Base-by-base conservation (phyloP, 1,140 invertebrate species). In the Melitaea cinxia region DNA sequence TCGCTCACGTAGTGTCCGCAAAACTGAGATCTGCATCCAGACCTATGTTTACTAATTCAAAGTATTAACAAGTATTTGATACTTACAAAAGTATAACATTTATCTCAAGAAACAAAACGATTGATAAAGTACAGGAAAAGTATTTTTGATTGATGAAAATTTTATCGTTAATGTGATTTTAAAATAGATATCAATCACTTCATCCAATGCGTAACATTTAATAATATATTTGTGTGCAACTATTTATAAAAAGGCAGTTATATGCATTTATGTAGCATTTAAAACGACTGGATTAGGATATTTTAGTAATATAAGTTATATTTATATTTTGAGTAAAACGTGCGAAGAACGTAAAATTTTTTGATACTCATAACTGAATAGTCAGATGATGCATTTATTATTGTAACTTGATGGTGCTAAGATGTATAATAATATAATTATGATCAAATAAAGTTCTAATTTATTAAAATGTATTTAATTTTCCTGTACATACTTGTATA, bases 1-100 rank as follows among this genome's bases (percentile, higher is more conserved):
- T 97, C 58, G 95, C 96, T 12, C 94, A 95, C 70, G 92, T 97
- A 9, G 96, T 97, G 4, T 96, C 95, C 2, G 93, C 96, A 78
- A 96, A 96, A 87, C 85, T 96, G 10, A 93, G 94, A 56, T 91
- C 94, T 9, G 96, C 95, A 0, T 95, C 96, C 0, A 95, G 93
- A 75, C 95, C 95, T 1, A 94, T 96, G 93, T 93, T 96, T 17
- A 91, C 77, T 12, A 64, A 76, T 4, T 10, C 78, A 80, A 10
- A 69, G 63, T 26, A 70, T 79, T 30, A 73, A 77, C 10, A 79
- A 71, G 52, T 70, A 81, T 52, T 82, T 54, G 63, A 59, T 63
- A 7, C 14, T 6, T 6, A 17, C 0, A 3, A 39, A 15, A 39
- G 33, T 3, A 35, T 10, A 15, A 39, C 1, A 5, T 33, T 33